A percentile compares a stretch with the other conserved stretches of the same genome.
Conservation (phyloP, 2,113 vertebrate genomes). For the Bathybates hornii region DNA sequence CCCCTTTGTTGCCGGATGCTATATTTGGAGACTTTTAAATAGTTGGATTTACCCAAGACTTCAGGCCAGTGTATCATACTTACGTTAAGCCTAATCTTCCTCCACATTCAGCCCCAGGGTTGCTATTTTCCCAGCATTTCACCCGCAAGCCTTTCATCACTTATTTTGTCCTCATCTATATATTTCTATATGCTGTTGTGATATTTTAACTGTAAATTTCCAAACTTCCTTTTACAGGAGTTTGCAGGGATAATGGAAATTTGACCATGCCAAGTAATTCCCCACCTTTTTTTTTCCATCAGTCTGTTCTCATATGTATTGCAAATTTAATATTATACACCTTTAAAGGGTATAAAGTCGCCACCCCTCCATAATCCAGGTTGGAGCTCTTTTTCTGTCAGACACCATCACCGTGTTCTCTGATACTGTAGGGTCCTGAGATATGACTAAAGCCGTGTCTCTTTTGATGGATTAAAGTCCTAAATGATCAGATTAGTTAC, state of each 20-base stretch:
- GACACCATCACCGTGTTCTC: accelerated
- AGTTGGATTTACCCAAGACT: background rate
- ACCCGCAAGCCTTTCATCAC: background rate
- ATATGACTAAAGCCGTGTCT: accelerated
- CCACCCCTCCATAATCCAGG: background rate
- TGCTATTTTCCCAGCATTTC: background rate
- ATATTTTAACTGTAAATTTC: background rate
- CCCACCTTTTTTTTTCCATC: background rate
- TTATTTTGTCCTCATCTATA: background rate
- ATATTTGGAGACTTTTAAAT: conserved; percentile 10
- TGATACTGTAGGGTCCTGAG: background rate
- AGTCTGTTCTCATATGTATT: accelerated
- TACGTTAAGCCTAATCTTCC: conserved; percentile 29
- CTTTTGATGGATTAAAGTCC: background rate
- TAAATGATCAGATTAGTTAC: background rate
- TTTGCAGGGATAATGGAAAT: background rate
- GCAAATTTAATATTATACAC: background rate
- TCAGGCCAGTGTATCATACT: background rate
- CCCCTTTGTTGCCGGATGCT: background rate
- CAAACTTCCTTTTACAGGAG: background rate
- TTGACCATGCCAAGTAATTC: accelerated
- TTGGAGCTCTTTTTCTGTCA: background rate
- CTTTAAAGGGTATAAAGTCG: accelerated
- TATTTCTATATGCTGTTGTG: background rate
- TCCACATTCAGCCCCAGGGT: conserved; percentile 2